A percentile compares a stretch with the other conserved stretches of the same genome.
Evolutionary conservation across 2,113 vertebrate species (phyloP).

Genomic region (Halichoerus grypus): DNA sequence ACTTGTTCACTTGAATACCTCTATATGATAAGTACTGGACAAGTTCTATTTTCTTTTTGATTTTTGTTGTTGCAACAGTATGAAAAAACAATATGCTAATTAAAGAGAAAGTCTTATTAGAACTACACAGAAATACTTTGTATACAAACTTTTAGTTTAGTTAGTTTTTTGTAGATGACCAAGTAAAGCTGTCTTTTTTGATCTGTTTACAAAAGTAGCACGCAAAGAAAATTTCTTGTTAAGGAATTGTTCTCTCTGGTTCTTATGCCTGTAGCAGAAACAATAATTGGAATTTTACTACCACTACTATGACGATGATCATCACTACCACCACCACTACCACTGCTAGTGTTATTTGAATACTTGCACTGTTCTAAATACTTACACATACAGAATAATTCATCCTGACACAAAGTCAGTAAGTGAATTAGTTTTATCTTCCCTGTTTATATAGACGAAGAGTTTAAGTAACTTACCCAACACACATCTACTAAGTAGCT

Average conservation of each 20-base stretch:
- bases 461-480: not conserved
- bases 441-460: not conserved
- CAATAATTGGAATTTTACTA: not conserved
- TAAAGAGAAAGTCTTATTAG: not conserved
- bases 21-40: not conserved
- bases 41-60: slow-evolving; percentile 7
- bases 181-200: not conserved
- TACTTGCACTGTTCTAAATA: not conserved
- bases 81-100: not conserved
- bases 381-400: not conserved
- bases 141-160: not conserved
- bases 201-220: not conserved
- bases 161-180: slow-evolving; percentile 31
- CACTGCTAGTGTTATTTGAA: not conserved
- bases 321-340: not conserved
- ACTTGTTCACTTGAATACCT: not conserved
- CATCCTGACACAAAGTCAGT: not conserved
- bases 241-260: not conserved
- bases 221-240: not conserved
- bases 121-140: not conserved
- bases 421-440: not conserved
- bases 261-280: not conserved
- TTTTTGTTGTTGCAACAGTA: not conserved
- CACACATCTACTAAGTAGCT: not conserved
- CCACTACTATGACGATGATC: not conserved